Evolutionary conservation across 1,140 invertebrate genomes (phyloP).

Genomic region (Pantala flavescens): DNA sequence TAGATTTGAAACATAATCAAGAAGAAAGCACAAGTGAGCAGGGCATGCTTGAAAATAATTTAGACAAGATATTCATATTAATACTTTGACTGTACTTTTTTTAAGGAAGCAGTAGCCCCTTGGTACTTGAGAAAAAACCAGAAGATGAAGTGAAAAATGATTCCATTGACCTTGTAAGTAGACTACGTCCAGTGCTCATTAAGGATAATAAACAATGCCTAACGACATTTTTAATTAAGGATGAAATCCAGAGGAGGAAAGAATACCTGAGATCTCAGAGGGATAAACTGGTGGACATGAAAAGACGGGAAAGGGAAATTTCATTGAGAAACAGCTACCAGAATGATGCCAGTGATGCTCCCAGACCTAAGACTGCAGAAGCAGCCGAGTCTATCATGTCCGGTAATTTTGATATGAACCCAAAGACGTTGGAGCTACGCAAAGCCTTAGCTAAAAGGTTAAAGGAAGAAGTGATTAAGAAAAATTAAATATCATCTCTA

Average conservation of each 20-base stretch:
- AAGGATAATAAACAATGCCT: no score
- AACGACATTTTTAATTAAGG: constrained; percentile 22
- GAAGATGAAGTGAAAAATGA: no score
- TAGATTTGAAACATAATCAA: no score
- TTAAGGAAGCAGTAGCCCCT: no score
- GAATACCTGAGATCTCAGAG: constrained; percentile 76
- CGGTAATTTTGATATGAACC: constrained; percentile 20
- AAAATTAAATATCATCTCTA: background rate
- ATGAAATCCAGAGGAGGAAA: constrained; percentile 67
- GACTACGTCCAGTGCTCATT: no score
- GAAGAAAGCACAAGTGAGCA: no score
- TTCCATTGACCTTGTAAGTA: no score
- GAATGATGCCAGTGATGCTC: constrained; percentile 40
- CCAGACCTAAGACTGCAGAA: constrained; percentile 55
- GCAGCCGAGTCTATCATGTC: constrained; percentile 39
- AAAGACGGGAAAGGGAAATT: constrained; percentile 72
- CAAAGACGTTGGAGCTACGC: constrained; percentile 54
- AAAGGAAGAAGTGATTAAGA: constrained; percentile 63
- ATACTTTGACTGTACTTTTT: no score
- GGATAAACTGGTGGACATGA: constrained; percentile 79
- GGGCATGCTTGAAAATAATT: no score
- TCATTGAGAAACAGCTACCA: constrained; percentile 38
- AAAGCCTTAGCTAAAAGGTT: constrained; percentile 70
- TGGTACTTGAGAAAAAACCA: no score
- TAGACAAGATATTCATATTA: no score